Conservation (phyloP, 2,113 vertebrate species). For the Phocoena phocoena region DNA sequence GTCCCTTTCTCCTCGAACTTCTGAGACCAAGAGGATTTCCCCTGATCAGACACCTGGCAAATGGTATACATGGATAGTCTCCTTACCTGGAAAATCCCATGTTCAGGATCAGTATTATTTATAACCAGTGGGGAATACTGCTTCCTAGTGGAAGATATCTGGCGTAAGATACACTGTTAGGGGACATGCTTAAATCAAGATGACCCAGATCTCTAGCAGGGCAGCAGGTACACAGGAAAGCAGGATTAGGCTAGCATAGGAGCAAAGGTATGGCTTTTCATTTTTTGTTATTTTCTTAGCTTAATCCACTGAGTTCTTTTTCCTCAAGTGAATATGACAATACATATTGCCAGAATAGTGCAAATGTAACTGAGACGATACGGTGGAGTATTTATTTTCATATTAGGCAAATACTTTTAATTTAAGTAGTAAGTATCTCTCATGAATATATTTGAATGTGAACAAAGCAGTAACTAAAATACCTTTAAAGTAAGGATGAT, state of each 20-base stretch:
- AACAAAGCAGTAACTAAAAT: constrained; percentile 10
- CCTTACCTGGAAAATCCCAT: not conserved
- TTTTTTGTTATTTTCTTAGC: constrained; percentile 41
- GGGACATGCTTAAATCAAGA: not conserved
- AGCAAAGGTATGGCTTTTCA: constrained; percentile 28
- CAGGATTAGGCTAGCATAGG: constrained; percentile 5
- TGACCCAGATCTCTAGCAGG: not conserved
- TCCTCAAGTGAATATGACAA: not conserved
- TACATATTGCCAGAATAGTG: constrained; percentile 30
- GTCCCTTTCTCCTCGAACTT: not conserved
- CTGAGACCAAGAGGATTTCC: not conserved
- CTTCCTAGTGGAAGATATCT: constrained; percentile 17
- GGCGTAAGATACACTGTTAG: not conserved
- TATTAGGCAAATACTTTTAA: constrained; percentile 38
- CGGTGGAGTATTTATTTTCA: constrained; percentile 59
- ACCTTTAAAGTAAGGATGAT: not conserved
- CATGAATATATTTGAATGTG: constrained; percentile 14
- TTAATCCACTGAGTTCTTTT: constrained; percentile 55
- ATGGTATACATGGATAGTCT: not conserved
- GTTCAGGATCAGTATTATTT: not conserved
- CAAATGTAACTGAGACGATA: constrained; percentile 51
- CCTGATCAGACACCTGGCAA: not conserved
- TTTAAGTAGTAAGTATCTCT: constrained; percentile 19
- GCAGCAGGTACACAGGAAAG: constrained; percentile 22
- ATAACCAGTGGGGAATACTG: not conserved